These are phyloP conservation scores for Ochotona curzoniae DNA, from an alignment of 2,113 vertebrate genomes.

Conservation along the genomic window DNA sequence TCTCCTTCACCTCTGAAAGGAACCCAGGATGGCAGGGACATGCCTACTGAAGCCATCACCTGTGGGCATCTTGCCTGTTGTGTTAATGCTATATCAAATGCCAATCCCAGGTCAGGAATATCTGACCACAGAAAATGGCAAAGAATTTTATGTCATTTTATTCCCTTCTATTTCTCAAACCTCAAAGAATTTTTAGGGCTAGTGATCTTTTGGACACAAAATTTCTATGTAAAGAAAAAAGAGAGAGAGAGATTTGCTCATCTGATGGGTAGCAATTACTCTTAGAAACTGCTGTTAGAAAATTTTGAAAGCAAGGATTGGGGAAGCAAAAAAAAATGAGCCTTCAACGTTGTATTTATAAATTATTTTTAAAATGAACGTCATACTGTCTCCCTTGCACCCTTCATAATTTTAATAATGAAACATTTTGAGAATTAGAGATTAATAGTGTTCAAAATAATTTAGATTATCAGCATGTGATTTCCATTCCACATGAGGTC, in stretches of 20 bases:
- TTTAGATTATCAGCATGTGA: conserved; percentile 66
- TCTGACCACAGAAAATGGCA: neutral
- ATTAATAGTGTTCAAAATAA: conserved; percentile 72
- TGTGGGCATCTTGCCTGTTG: no score
- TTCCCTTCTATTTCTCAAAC: neutral
- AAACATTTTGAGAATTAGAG: conserved; percentile 57
- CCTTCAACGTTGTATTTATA: conserved; percentile 20
- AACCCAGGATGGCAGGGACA: no score
- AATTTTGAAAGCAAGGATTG: conserved; percentile 32
- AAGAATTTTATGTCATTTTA: neutral
- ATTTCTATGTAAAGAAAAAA: neutral
- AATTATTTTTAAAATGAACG: conserved; percentile 41
- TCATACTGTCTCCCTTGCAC: neutral
- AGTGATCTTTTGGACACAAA: neutral
- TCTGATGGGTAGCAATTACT: neutral
- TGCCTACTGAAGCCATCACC: no score
- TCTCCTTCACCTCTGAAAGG: no score
- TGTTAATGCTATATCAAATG: no score
- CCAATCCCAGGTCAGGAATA: no score
- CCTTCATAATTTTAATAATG: conserved; percentile 56
- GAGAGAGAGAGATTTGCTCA: neutral
- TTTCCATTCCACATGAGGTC: conserved; percentile 66
- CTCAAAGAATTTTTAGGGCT: neutral
- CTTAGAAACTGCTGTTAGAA: neutral
- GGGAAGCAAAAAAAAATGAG: neutral